Base-by-base conservation (phyloP, 2,888 invertebrate genomes). In the Nomada fucata region DNA sequence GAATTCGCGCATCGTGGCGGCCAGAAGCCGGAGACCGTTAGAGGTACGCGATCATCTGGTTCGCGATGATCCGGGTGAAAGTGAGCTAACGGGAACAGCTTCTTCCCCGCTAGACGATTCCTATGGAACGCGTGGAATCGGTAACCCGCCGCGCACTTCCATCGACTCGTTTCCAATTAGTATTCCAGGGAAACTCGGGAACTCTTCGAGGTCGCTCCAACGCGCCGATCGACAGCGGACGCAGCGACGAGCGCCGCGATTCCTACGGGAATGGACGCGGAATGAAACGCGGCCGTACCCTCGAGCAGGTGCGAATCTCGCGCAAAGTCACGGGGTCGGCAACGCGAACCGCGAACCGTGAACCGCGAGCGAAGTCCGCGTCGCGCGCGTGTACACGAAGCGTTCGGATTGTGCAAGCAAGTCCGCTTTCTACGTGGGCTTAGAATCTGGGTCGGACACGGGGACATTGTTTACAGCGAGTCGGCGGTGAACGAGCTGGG, bases 391-490 rank as follows among this genome's bases (percentile, higher is more conserved):
- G 76, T 77, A 80, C 70, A 76, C 53, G 78, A 82, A 57, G 84
- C 79, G 85, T 85, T 83, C 82, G 83, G 88, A 90, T 93, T 93
- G 92, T 91, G 92, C 93, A 92, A 93, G 92, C 88, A 84, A 90
- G 90, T 90, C 91, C 91, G 91, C 92, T 92, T 93, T 92, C 92
- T 92, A 92, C 91, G 90, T 91, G 88, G 90, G 90, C 88, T 92
- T 91, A 91, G 92, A 93, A 93, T 92, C 92, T 92, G 90, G 93
- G 92, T 93, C 93, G 92, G 89, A 85, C 89, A 90, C 86, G 87
- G 86, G 89, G 84, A 91, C 91, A 92, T 92, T 92, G 92, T 93
- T 92, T 92, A 92, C 92, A 88, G 89, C 89, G 83, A 85, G 83
- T 81, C 84, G 76, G 79, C 86, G 86, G 86, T 79, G 83, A 79